These are phyloP conservation scores for Zaprionus vittiger DNA, from an alignment of 1,140 invertebrate genomes.

Conservation along the genomic window DNA sequence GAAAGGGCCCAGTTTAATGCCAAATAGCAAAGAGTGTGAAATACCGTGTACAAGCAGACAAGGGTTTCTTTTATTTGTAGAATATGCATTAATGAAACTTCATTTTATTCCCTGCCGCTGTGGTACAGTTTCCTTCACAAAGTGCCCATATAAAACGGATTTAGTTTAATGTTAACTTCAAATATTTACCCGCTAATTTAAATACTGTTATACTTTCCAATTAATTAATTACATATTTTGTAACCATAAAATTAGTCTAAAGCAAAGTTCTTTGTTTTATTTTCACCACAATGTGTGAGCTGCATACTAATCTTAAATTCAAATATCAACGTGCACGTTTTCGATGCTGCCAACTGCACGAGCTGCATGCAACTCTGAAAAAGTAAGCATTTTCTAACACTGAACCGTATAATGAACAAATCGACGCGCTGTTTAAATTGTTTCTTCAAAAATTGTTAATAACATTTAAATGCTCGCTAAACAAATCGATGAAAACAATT, in stretches of 20 bases:
- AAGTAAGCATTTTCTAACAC: constrained; percentile 21
- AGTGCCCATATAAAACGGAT: too few species aligned
- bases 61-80: too few species aligned
- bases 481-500: not conserved
- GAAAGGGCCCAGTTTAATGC: too few species aligned
- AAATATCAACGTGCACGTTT: constrained; percentile 1
- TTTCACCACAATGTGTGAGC: not conserved
- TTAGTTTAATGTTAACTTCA: too few species aligned
- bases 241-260: not conserved
- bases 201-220: too few species aligned
- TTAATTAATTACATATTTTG: too few species aligned
- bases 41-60: too few species aligned
- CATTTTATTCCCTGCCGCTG: too few species aligned
- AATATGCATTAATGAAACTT: too few species aligned
- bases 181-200: too few species aligned
- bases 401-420: not conserved
- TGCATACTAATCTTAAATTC: not conserved
- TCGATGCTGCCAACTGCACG: constrained; percentile 2
- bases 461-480: constrained; percentile 4
- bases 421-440: constrained; percentile 50
- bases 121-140: too few species aligned
- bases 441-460: constrained; percentile 30
- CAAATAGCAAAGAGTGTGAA: too few species aligned
- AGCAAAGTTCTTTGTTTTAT: not conserved
- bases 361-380: constrained; percentile 8